These are phyloP conservation scores for Oceanodroma leucorhoa DNA, from an alignment of 2,797 vertebrate species.

Conservation along the genomic window DNA sequence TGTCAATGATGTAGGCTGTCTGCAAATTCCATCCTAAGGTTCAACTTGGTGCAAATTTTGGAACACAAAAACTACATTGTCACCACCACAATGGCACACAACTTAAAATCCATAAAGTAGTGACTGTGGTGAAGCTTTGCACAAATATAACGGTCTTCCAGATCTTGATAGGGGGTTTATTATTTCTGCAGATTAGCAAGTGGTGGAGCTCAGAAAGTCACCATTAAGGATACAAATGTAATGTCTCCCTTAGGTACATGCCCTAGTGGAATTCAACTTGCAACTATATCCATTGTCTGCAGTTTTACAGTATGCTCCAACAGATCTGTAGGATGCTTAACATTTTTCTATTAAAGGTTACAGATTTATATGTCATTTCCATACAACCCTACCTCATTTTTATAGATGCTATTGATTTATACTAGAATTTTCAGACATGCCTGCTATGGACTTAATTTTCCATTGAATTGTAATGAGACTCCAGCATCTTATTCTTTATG, in stretches of 20 bases:
- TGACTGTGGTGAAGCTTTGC: background rate
- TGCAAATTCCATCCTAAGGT: background rate
- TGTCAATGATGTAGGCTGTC: background rate
- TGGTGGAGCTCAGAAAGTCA: background rate
- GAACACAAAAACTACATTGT: background rate
- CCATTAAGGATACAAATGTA: background rate
- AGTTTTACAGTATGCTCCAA: background rate
- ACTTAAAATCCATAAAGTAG: background rate
- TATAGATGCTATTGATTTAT: background rate
- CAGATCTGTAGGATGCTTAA: background rate
- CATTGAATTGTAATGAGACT: background rate
- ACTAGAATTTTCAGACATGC: background rate
- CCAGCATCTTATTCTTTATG: background rate
- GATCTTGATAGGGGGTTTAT: background rate
- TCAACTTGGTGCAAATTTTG: background rate
- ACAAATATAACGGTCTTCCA: background rate
- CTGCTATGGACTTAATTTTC: background rate
- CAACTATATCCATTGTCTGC: background rate
- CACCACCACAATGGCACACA: background rate
- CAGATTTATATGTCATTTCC: background rate
- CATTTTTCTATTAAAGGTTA: background rate
- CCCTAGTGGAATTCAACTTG: background rate
- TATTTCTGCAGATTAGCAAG: background rate
- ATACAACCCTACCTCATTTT: background rate
- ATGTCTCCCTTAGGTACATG: background rate